Evolutionary conservation across 2,797 vertebrate species (phyloP), one percentile per base, ranked within the genome.

Genomic region (Ciconia nigra): DNA sequence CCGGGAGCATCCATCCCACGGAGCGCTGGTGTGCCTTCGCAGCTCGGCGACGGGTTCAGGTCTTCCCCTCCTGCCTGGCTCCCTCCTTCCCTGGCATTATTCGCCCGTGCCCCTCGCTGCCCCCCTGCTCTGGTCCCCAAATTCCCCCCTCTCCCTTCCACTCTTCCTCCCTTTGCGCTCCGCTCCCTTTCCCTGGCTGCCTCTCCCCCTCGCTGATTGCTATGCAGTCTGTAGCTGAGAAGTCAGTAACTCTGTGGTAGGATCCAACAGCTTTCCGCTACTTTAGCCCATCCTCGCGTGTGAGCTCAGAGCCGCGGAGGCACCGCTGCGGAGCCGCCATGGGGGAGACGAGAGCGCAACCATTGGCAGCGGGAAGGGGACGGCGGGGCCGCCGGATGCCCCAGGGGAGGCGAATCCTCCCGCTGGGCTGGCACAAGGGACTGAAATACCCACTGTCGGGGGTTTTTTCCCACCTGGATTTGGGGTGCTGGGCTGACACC

Each of bases 271-370:
- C 98, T 98, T 98, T 97, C 96, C 72, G 91, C 98, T 98, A 98
- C 98, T 98, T 98, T 98, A 98, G 98, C 98, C 98, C 98, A 98
- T 98, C 98, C 98, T 98, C 90, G 78, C 91, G 81, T 97, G 98
- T 98, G 98, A 98, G 97, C 98, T 97, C 97, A 97, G 96, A 97
- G 96, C 94, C 87, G 65, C 77, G 91, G 96, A 96, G 85, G 91
- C 95, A 89, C 63, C 19, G 67, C 95, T 96, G 96, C 86, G 31
- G 94, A 97, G 90, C 95, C 37, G n/a, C 86, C 77, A 15, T 67
- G 87, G 95, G 90, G 95, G 92, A 95, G 93, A 92, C 5, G 5
- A 73, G 70, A 96, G 89, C 44, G 15, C 90, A 83, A 31, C 83
- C 94, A 66, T 16, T 35, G 7, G 62, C 96, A 80, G 72, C 4